Conservation (phyloP, 2,888 invertebrate genomes). For the Miltochrista miniata region DNA sequence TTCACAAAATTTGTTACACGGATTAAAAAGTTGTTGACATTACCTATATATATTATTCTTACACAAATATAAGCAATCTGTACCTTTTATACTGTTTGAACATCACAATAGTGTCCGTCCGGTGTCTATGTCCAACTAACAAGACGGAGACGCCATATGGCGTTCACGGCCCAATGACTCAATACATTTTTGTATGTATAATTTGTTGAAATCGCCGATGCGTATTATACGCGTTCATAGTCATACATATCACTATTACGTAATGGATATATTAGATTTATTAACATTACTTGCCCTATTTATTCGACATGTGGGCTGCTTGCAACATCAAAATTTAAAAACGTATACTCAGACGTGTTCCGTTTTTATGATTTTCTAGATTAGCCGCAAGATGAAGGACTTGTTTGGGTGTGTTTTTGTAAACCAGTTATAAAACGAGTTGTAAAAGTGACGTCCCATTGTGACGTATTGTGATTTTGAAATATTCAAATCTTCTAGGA, state of each 20-base stretch:
- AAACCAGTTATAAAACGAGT: slow-evolving; percentile 5
- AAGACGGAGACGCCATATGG: slow-evolving; percentile 68
- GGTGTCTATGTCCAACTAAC: slow-evolving; percentile 57
- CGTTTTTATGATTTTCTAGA: slow-evolving; percentile 3
- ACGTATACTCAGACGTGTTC: not conserved
- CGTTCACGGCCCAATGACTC: slow-evolving; percentile 60
- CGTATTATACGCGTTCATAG: slow-evolving; percentile 39
- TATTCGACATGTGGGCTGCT: slow-evolving; percentile 22
- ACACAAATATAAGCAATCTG: slow-evolving; percentile 32
- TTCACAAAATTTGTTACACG: not conserved
- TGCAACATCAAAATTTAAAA: slow-evolving; percentile 18
- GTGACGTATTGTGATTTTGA: not conserved
- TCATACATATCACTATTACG: slow-evolving; percentile 32
- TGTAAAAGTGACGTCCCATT: slow-evolving; percentile 1
- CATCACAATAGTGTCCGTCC: slow-evolving; percentile 50
- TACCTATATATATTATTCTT: too few relatives aligned
- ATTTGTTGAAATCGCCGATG: slow-evolving; percentile 48
- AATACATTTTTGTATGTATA: slow-evolving; percentile 49
- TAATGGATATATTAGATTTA: slow-evolving; percentile 36
- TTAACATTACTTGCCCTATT: slow-evolving; percentile 26
- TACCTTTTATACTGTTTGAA: slow-evolving; percentile 42
- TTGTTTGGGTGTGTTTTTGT: slow-evolving; percentile 5
- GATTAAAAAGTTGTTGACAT: not conserved
- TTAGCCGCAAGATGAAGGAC: not conserved
- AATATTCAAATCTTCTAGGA: too few relatives aligned